Percentiles rank a stretch among this genome's conserved stretches.
Conservation (phyloP, 2,888 invertebrate genomes). For the Diabrotica balteata region DNA sequence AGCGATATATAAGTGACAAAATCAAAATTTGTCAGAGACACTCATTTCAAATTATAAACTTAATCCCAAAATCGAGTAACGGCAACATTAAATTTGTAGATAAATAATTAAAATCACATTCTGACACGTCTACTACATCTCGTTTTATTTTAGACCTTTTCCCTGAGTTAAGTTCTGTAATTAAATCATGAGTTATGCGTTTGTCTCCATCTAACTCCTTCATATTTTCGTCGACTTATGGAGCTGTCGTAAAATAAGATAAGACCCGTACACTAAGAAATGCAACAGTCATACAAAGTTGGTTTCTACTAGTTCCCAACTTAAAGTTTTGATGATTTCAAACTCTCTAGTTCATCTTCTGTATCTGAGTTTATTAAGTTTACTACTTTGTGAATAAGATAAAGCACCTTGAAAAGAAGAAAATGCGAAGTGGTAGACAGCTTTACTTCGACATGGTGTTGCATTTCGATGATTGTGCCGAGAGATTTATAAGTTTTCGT, state of each 20-base stretch:
- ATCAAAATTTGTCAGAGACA: no score
- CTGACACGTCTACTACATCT: no score
- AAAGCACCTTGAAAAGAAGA: conserved; percentile 12
- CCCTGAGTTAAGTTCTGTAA: no score
- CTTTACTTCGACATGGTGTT: not conserved
- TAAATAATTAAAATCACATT: no score
- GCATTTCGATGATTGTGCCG: conserved; percentile 2
- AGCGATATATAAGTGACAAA: no score
- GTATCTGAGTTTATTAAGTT: conserved; percentile 17
- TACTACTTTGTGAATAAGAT: conserved; percentile 16
- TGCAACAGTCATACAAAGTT: conserved; percentile 13
- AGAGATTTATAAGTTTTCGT: conserved; percentile 4
- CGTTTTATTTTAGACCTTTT: no score
- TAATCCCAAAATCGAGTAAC: no score
- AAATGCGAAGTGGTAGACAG: conserved; percentile 11
- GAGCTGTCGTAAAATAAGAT: not conserved
- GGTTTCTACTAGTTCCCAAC: conserved; percentile 1
- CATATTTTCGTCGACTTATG: not conserved
- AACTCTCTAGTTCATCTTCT: conserved; percentile 8
- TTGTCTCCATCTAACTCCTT: not conserved
- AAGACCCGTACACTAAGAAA: not conserved
- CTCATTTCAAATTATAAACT: no score
- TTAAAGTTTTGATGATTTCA: conserved; percentile 18
- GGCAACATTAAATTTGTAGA: no score
- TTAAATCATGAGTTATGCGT: no score